Percentiles rank a stretch among this genome's conserved stretches.
Evolutionary conservation across 2,888 invertebrate species (phyloP).

Genomic region (Campoletis raptor): DNA sequence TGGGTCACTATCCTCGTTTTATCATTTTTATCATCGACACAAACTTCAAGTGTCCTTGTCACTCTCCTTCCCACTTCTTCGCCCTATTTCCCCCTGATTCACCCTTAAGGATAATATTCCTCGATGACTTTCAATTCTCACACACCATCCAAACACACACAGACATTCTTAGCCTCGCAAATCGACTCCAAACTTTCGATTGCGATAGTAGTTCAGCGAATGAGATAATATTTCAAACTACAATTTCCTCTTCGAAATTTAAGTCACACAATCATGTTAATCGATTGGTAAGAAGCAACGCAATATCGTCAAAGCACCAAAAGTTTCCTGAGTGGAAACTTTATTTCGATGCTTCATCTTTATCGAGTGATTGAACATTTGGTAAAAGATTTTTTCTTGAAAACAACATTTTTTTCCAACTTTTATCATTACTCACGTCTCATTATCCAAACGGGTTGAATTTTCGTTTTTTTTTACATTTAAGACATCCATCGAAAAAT

Average conservation of each 20-base stretch:
- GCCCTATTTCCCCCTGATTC: slow-evolving; percentile 8
- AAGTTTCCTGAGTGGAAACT: neutral
- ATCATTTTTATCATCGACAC: slow-evolving; percentile 65
- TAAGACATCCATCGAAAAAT: neutral
- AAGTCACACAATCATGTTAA: neutral
- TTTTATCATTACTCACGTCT: too few species aligned
- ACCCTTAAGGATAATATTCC: slow-evolving; percentile 17
- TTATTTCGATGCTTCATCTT: neutral
- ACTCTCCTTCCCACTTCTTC: neutral
- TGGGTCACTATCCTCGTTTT: slow-evolving; percentile 77
- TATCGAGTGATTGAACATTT: neutral
- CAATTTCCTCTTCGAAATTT: slow-evolving; percentile 6
- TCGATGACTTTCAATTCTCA: slow-evolving; percentile 51
- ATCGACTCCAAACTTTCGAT: neutral
- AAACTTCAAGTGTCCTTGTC: slow-evolving; percentile 43
- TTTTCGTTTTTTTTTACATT: neutral
- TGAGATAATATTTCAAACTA: neutral
- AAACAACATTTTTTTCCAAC: too few species aligned
- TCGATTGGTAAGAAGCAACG: slow-evolving; percentile 7
- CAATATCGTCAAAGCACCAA: neutral
- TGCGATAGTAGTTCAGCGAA: slow-evolving; percentile 17
- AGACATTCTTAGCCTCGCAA: neutral
- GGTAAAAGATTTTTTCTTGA: neutral
- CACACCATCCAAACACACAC: neutral
- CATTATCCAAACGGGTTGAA: too few species aligned